Percentiles rank a stretch among this genome's conserved stretches.
Conservation (phyloP, 2,797 vertebrate species). For the Channallabes apus region DNA sequence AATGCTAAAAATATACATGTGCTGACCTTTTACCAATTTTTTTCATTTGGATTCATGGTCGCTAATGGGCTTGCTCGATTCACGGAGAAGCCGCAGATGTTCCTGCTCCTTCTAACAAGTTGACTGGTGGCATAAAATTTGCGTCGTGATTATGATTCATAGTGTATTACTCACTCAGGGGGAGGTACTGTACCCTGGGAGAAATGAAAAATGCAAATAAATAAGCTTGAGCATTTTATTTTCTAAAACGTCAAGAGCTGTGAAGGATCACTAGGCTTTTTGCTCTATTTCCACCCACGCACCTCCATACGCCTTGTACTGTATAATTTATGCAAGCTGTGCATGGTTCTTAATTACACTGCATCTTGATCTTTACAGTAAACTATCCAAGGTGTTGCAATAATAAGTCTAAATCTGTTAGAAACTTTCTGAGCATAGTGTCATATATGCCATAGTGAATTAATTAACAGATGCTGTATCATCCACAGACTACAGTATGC, state of each 20-base stretch:
- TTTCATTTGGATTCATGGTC: conserved; percentile 52
- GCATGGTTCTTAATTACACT: background rate
- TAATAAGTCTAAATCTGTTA: background rate
- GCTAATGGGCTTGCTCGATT: conserved; percentile 12
- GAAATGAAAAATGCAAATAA: conserved; percentile 19
- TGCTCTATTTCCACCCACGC: background rate
- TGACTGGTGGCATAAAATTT: conserved; percentile 43
- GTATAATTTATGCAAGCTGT: conserved; percentile 6
- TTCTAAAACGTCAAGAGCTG: conserved; percentile 9
- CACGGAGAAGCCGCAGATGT: conserved; percentile 26
- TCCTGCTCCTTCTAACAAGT: conserved; percentile 17
- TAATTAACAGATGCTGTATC: conserved; percentile 16
- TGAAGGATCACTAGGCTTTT: background rate
- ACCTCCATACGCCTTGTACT: background rate
- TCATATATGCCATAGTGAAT: background rate
- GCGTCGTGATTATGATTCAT: conserved; percentile 43
- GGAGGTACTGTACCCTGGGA: background rate
- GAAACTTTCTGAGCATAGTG: background rate
- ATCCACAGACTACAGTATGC: background rate
- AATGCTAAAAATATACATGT: conserved; percentile 33
- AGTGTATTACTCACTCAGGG: conserved; percentile 1
- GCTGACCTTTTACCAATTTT: conserved; percentile 55
- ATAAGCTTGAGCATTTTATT: conserved; percentile 7
- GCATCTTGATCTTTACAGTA: conserved; percentile 15
- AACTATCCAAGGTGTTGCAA: background rate